These are phyloP conservation scores for Anniella stebbinsi DNA, from an alignment of 2,797 vertebrate genomes.

Conservation along the genomic window DNA sequence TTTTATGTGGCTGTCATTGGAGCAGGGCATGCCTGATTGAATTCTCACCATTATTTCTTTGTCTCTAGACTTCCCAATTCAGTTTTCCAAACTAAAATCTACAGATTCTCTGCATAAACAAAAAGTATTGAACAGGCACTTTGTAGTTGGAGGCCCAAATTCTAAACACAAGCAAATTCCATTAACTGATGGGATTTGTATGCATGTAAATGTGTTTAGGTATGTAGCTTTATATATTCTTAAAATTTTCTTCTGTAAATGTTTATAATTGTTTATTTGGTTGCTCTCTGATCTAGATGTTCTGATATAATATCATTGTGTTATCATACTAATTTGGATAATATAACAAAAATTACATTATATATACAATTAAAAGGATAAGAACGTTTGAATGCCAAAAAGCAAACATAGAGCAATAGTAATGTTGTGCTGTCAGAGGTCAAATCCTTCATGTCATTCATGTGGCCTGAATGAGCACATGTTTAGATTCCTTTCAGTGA, in stretches of 20 bases:
- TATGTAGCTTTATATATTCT: slow-evolving; percentile 17
- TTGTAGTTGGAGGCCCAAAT: slow-evolving; percentile 29
- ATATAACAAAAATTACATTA: neutral
- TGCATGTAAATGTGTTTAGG: slow-evolving; percentile 29
- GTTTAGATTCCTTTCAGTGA: neutral
- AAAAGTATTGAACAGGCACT: slow-evolving; percentile 12
- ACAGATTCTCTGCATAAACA: slow-evolving; percentile 26
- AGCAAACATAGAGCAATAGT: neutral
- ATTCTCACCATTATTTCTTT: slow-evolving; percentile 13
- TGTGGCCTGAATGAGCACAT: neutral
- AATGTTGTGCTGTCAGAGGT: neutral
- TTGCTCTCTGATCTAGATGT: neutral
- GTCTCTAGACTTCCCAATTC: slow-evolving; percentile 10
- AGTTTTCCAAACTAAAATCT: slow-evolving; percentile 30
- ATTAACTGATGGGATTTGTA: slow-evolving; percentile 34
- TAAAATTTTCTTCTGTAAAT: neutral
- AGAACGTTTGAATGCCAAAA: neutral
- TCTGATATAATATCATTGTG: neutral
- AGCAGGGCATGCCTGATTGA: neutral
- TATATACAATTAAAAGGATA: neutral
- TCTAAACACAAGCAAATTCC: slow-evolving; percentile 37
- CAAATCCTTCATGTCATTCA: neutral
- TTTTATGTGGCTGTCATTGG: neutral
- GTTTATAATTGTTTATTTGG: neutral
- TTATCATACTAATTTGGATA: neutral